phyloP scores from a whole-genome alignment of 2,113 vertebrate genomes.

The Solea senegalensis region DNA sequence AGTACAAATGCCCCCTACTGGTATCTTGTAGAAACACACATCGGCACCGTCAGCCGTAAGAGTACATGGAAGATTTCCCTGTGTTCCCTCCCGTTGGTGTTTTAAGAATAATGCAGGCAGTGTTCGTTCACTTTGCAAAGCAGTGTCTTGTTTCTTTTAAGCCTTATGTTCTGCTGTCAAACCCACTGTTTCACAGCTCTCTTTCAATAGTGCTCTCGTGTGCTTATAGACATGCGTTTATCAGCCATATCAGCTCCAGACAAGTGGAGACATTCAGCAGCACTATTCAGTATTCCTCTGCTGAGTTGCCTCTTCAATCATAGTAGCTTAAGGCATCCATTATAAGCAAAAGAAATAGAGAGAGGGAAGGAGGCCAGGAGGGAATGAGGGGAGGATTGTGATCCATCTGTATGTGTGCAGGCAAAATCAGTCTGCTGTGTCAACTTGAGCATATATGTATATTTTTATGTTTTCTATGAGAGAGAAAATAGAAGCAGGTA shows the following conservation, averaged over 20 bases:
- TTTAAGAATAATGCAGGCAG: background rate
- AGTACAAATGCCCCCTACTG: constrained; percentile 48
- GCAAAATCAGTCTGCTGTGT: constrained; percentile 1
- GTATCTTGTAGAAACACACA: constrained; percentile 16
- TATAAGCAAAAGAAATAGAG: constrained; percentile 47
- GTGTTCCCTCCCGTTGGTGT: constrained; percentile 7
- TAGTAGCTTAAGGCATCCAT: constrained; percentile 58
- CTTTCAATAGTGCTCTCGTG: constrained; percentile 21
- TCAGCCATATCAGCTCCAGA: constrained; percentile 43
- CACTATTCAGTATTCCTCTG: constrained; percentile 52
- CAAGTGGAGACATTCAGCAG: constrained; percentile 39
- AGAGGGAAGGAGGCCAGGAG: constrained; percentile 5
- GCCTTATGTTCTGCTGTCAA: constrained; percentile 26
- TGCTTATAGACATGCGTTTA: constrained; percentile 7
- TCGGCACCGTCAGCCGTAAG: constrained; percentile 7
- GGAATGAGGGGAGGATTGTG: constrained; percentile 7
- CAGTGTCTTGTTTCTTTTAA: constrained; percentile 16
- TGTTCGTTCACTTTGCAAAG: constrained; percentile 14
- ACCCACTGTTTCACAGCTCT: constrained; percentile 15
- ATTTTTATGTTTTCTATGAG: background rate
- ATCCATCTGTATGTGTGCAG: constrained; percentile 25
- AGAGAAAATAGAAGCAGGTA: background rate
- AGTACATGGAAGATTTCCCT: constrained; percentile 38
- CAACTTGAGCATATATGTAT: background rate
- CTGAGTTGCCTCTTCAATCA: constrained; percentile 58